phyloP scores from a whole-genome alignment of 2,888 invertebrate genomes.

The Atrina japonica region DNA sequence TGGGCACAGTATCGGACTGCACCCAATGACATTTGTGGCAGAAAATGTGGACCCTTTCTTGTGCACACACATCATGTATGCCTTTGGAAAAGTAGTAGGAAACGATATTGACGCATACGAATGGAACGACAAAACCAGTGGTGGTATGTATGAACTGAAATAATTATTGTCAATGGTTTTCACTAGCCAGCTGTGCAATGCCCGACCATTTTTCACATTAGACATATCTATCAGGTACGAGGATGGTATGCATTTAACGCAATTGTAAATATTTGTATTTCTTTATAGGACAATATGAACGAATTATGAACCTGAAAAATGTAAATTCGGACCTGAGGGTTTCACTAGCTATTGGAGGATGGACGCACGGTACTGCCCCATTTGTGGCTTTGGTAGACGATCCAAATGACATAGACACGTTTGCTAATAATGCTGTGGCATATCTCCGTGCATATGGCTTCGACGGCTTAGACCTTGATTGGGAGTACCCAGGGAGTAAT shows the following conservation, averaged over 20 bases:
- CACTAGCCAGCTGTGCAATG: no score
- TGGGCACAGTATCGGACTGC: conserved; percentile 98
- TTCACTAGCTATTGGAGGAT: conserved; percentile 93
- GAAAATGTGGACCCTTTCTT: conserved; percentile 96
- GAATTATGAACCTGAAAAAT: conserved; percentile 15
- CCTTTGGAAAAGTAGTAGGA: conserved; percentile 98
- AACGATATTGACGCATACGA: conserved; percentile 95
- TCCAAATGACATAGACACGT: conserved; percentile 21
- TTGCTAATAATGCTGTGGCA: conserved; percentile 38
- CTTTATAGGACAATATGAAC: conserved; percentile 9
- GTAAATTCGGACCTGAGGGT: conserved; percentile 86
- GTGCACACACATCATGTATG: conserved; percentile 97
- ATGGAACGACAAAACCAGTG: conserved; percentile 87
- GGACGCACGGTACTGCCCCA: conserved; percentile 91
- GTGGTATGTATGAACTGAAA: no score
- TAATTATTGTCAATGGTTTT: conserved; percentile 86
- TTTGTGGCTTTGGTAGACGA: conserved; percentile 43
- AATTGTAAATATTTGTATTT: neutral
- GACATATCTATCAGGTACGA: no score
- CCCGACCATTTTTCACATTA: neutral
- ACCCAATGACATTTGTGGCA: conserved; percentile 93
- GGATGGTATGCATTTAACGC: no score
- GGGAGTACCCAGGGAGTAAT: conserved; percentile 89
- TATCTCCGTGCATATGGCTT: conserved; percentile 83
- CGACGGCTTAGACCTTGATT: conserved; percentile 92